Conservation (phyloP, 2,888 invertebrate genomes). For the Capitulum mitella region DNA sequence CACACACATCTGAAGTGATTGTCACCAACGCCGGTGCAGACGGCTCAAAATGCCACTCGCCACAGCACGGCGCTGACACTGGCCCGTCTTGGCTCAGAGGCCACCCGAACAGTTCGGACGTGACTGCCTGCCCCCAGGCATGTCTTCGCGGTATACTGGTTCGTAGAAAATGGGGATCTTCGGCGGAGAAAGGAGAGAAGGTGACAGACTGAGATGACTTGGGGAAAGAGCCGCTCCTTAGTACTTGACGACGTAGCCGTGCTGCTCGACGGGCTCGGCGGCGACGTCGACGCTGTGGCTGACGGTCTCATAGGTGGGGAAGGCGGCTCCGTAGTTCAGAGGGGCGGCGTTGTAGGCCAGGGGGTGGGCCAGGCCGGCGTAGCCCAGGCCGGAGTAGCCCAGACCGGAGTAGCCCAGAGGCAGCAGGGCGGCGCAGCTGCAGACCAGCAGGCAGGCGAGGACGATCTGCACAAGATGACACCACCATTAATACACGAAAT, state of each 20-base stretch:
- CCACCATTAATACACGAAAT: too few species aligned
- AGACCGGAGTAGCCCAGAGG: not conserved
- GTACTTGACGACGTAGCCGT: constrained; percentile 11
- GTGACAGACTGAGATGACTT: too few species aligned
- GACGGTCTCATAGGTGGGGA: constrained; percentile 9
- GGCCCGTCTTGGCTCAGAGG: too few species aligned
- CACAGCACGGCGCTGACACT: too few species aligned
- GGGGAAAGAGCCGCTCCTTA: not conserved
- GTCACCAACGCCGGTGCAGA: too few species aligned
- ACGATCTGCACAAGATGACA: not conserved
- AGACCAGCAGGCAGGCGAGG: not conserved
- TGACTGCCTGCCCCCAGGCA: too few species aligned
- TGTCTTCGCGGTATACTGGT: too few species aligned
- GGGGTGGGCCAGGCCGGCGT: not conserved
- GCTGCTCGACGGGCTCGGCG: not conserved
- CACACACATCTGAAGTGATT: not conserved
- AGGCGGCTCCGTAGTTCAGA: not conserved
- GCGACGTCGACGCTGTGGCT: not conserved
- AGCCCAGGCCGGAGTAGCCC: not conserved
- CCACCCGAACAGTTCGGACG: too few species aligned
- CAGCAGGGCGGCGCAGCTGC: not conserved
- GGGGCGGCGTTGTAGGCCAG: too few species aligned
- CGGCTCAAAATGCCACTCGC: too few species aligned
- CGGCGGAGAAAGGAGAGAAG: too few species aligned
- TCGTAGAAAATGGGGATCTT: too few species aligned